A percentile compares a stretch with the other conserved stretches of the same genome.
Conservation (phyloP, 2,797 vertebrate species). For the Tapera naevia region DNA sequence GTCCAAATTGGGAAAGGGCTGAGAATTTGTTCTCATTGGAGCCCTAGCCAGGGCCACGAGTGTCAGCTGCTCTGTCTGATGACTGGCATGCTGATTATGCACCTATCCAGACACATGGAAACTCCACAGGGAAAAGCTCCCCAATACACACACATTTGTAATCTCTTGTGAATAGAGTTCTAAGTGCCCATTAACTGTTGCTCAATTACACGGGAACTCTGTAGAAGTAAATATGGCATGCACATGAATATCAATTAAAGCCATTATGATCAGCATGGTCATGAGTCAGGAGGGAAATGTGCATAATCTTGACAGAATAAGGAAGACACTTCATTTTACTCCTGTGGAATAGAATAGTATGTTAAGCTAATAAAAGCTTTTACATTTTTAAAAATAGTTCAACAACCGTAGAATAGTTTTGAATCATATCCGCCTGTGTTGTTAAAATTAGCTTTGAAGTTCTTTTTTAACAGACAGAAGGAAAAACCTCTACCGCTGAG, state of each 20-base stretch:
- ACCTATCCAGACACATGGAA: conserved; percentile 69
- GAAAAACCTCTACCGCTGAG: neutral
- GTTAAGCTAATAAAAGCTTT: conserved; percentile 43
- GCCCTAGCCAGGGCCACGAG: conserved; percentile 25
- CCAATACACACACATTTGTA: conserved; percentile 48
- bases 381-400: conserved; percentile 53
- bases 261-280: conserved; percentile 57
- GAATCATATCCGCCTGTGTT: conserved; percentile 10
- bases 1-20: neutral
- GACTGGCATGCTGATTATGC: conserved; percentile 59
- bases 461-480: neutral
- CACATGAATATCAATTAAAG: conserved; percentile 72
- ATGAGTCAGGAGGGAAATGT: conserved; percentile 63
- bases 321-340: conserved; percentile 22
- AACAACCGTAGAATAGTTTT: conserved; percentile 20
- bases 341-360: neutral
- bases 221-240: conserved; percentile 66
- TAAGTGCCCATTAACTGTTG: conserved; percentile 70
- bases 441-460: neutral
- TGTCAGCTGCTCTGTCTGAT: conserved; percentile 68
- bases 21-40: conserved; percentile 12
- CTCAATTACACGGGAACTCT: conserved; percentile 57
- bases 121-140: conserved; percentile 61
- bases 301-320: conserved; percentile 60
- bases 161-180: conserved; percentile 69